Base-by-base conservation (phyloP, 2,797 vertebrate genomes). In the Chelmon rostratus region DNA sequence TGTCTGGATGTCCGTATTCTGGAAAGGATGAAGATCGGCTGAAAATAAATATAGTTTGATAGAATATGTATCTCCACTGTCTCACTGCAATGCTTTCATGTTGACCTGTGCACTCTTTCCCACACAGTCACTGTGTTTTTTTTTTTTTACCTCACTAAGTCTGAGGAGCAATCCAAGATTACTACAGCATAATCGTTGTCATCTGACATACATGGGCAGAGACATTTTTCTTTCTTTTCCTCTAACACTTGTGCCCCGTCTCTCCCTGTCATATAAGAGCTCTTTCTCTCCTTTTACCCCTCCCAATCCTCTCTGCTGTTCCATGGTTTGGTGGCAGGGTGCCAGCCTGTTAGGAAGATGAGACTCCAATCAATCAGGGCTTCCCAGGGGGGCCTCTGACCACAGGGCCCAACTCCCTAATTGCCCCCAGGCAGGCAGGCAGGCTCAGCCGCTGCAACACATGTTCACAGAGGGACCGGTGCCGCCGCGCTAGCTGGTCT, bases 291-390 rank as follows among this genome's bases (percentile, higher is more conserved):
- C 44, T 56, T 44, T 56, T n/a, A 38, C 83, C 86, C 84, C 84
- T 81, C 85, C 79, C 85, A 90, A 63, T 78, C 86, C 89, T 82
- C 84, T 90, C 77, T 77, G 86, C 88, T 89, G 90, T 81, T 86
- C 88, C 87, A 49, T 78, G 82, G 88, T 90, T 91, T 84, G 85
- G 87, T 96, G 95, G 95, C 95, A 90, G 89, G 73, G 85, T 89
- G 93, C 95, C 95, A 96, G 94, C 91, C 95, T 76, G 91, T 96
- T 96, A 96, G 94, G 89, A 94, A 96, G 94, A 96, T 96, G 94
- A 96, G 93, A 92, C 94, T 96, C 94, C 95, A 95, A 94, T 96
- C 96, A 96, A 96, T 96, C 96, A 96, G 93, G 71, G 80, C 90
- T 87, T 90, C 84, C 89, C 65, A 78, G 93, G 93, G 89, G 93